phyloP scores from a whole-genome alignment of 2,888 invertebrate species.

The Pristionchus mayeri region DNA sequence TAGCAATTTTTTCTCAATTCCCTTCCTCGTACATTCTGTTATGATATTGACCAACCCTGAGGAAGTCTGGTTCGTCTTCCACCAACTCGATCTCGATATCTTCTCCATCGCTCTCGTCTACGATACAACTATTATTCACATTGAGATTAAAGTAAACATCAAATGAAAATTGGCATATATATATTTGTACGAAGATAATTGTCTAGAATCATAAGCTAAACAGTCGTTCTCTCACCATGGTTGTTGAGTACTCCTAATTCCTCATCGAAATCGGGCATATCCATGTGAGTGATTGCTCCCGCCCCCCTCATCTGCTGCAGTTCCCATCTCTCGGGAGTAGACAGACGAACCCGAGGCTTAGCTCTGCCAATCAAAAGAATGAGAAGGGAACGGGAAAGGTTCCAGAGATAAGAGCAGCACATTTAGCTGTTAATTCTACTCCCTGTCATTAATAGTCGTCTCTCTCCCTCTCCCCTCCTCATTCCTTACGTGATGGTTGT shows the following conservation, averaged over 20 bases:
- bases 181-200: too few species aligned
- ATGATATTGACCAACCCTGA: constrained; percentile 79
- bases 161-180: too few species aligned
- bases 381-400: too few species aligned
- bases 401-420: too few species aligned
- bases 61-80: constrained; percentile 97
- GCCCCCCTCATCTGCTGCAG: constrained; percentile 96
- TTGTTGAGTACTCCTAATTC: constrained; percentile 87
- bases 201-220: too few species aligned
- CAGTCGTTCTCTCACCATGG: constrained; percentile 65
- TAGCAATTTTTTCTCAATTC: too few species aligned
- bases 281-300: constrained; percentile 84
- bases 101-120: constrained; percentile 84
- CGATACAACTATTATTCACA: constrained; percentile 22
- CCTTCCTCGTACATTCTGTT: constrained; percentile 76
- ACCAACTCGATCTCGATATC: constrained; percentile 98
- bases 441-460: background rate
- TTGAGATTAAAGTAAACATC: too few species aligned
- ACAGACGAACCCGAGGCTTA: constrained; percentile 83
- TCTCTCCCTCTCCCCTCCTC: background rate
- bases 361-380: background rate
- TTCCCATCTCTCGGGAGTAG: constrained; percentile 96
- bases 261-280: constrained; percentile 96
- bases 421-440: too few species aligned
- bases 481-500: constrained; percentile 8